These are phyloP conservation scores for Entomyzon cyanotis DNA, from an alignment of 2,113 vertebrate species.

Conservation along the genomic window DNA sequence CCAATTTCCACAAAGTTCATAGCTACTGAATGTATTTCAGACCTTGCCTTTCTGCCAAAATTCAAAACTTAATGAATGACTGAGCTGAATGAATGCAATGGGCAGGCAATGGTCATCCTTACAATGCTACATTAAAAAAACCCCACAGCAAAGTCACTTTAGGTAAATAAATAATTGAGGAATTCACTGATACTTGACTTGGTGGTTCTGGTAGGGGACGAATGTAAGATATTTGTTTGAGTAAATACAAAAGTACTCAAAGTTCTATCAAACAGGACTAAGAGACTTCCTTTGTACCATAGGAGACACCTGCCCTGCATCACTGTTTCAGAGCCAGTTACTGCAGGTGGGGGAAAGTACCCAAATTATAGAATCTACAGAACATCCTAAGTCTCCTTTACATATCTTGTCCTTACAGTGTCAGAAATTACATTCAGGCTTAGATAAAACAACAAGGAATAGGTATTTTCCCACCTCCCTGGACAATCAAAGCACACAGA, in stretches of 20 bases:
- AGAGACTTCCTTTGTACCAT: neutral
- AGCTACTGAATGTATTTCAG: neutral
- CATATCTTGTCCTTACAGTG: neutral
- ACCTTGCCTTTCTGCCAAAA: neutral
- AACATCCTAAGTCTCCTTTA: neutral
- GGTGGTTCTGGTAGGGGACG: accelerated
- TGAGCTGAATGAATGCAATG: neutral
- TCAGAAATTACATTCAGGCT: neutral
- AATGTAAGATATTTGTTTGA: neutral
- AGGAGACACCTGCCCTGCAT: neutral
- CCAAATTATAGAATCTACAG: neutral
- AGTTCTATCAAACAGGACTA: neutral
- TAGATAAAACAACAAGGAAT: neutral
- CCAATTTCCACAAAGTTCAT: neutral
- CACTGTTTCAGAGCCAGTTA: neutral
- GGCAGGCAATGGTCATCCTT: neutral
- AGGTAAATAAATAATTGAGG: neutral
- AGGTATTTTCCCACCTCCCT: neutral
- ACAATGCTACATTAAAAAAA: neutral
- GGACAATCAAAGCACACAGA: neutral
- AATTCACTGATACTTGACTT: neutral
- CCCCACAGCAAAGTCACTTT: neutral
- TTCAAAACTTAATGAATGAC: neutral
- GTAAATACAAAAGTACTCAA: neutral
- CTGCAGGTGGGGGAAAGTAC: neutral